Evolutionary conservation across 2,888 invertebrate genomes (phyloP).

Genomic region (Polymixis lichenea): DNA sequence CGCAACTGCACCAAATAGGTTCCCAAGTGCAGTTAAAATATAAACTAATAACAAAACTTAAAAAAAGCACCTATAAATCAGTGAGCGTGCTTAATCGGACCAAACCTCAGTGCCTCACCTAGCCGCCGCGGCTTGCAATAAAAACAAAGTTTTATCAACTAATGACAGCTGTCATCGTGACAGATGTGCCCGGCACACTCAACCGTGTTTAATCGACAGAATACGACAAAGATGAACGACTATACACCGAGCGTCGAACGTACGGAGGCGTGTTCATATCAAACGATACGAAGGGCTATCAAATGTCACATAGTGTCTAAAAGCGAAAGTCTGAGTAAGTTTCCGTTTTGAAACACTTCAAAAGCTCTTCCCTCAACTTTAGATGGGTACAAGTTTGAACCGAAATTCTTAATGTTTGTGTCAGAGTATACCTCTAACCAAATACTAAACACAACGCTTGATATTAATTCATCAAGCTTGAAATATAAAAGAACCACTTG

Average conservation of each 20-base stretch:
- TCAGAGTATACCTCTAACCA: too few relatives aligned
- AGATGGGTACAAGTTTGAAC: neutral
- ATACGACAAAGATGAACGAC: slow-evolving; percentile 74
- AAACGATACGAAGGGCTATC: slow-evolving; percentile 44
- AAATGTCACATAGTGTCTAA: slow-evolving; percentile 26
- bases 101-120: slow-evolving; percentile 57
- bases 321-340: neutral
- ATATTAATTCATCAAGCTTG: neutral
- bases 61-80: slow-evolving; percentile 29
- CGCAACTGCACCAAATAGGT: neutral
- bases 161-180: slow-evolving; percentile 73
- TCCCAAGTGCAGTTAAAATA: neutral
- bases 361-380: slow-evolving; percentile 10
- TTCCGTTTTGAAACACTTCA: slow-evolving; percentile 2
- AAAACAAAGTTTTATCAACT: slow-evolving; percentile 72
- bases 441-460: neutral
- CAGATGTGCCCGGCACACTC: slow-evolving; percentile 68
- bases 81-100: slow-evolving; percentile 45
- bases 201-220: slow-evolving; percentile 73
- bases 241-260: slow-evolving; percentile 50
- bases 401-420: neutral
- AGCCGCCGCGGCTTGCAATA: slow-evolving; percentile 55
- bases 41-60: slow-evolving; percentile 14
- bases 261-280: slow-evolving; percentile 40
- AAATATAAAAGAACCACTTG: neutral